Base-by-base conservation (phyloP, 2,797 vertebrate species). In the Cryptoprocta ferox region DNA sequence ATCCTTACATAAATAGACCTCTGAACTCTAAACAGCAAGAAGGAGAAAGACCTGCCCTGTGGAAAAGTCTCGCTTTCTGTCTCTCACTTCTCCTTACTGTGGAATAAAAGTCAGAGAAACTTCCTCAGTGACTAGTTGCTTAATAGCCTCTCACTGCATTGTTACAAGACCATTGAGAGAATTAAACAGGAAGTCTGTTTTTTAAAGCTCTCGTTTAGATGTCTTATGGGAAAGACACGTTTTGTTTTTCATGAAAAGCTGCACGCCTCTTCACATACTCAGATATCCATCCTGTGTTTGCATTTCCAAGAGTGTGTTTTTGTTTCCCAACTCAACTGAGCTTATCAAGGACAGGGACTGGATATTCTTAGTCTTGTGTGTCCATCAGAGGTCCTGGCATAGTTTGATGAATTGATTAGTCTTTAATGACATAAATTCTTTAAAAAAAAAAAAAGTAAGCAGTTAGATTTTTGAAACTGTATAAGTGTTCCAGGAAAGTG, bases 31-130 rank as follows among this genome's bases (percentile, higher is more conserved):
- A 91, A 71, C 45, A 32, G 19, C 32, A 53, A 71, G 71, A 16
- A 80, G n/a, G 37, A 48, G 37, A 59, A 3, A 28, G 13, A 12
- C 0, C 1, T n/a, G 28, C 12, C 45, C 61, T 63, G 45, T 11
- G 28, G 78, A n/a, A 94, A 86, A 53, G 10, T 48, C 3, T 68
- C 61, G 16, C 45, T 85, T 73, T 48, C 35, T 85, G n/a, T 24
- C n/a, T 83, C 86, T 97, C 28, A 35, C 45, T 85, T 93, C 70
- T 89, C 42, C 35, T 92, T 80, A 28, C 80, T 91, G 15, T 61
- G 91, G 91, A 89, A 59, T 93, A 42, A 59, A 56, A 73, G 66
- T 75, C 18, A 30, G 42, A 95, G 65, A 68, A 19, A 61, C 45
- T 78, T 92, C 76, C 65, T 63, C 86, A 6, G 35, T 19, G 73